phyloP scores from a whole-genome alignment of 2,113 vertebrate species.

The Synchiropus splendidus region DNA sequence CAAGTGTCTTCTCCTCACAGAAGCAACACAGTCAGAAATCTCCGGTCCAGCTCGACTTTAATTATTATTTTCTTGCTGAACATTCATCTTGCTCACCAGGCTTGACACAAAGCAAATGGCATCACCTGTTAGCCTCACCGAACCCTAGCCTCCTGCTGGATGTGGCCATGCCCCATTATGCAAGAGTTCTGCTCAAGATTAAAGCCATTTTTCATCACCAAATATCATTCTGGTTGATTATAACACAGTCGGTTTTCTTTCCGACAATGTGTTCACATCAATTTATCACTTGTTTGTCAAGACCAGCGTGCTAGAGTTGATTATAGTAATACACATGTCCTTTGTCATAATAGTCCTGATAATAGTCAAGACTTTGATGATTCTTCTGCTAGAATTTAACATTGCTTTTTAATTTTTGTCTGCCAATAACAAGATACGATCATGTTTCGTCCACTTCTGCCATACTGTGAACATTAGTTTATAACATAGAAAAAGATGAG shows the following conservation, averaged over 20 bases:
- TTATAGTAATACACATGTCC: conserved; percentile 24
- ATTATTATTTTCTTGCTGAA: background rate
- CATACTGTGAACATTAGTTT: too few relatives aligned
- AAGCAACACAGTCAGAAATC: too few relatives aligned
- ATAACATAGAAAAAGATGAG: too few relatives aligned
- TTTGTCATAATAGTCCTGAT: background rate
- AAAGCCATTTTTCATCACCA: conserved; percentile 48
- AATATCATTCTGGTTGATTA: conserved; percentile 38
- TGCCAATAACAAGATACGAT: conserved; percentile 15
- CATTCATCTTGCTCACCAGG: conserved; percentile 18
- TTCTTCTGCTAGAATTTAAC: too few relatives aligned
- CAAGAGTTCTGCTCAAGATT: conserved; percentile 37
- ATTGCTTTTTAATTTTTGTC: too few relatives aligned
- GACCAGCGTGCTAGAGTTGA: conserved; percentile 12
- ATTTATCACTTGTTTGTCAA: conserved; percentile 26
- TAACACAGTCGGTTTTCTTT: conserved; percentile 24
- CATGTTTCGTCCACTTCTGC: too few relatives aligned
- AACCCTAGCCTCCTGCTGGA: conserved; percentile 8
- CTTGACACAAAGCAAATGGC: conserved; percentile 12
- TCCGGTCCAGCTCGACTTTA: too few relatives aligned
- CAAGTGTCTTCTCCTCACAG: too few relatives aligned
- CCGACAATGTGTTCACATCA: conserved; percentile 10
- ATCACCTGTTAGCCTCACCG: conserved; percentile 10
- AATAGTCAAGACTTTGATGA: too few relatives aligned
- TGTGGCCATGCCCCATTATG: conserved; percentile 43